Base-by-base conservation (phyloP, 2,797 vertebrate species). In the Pteropus rufus region DNA sequence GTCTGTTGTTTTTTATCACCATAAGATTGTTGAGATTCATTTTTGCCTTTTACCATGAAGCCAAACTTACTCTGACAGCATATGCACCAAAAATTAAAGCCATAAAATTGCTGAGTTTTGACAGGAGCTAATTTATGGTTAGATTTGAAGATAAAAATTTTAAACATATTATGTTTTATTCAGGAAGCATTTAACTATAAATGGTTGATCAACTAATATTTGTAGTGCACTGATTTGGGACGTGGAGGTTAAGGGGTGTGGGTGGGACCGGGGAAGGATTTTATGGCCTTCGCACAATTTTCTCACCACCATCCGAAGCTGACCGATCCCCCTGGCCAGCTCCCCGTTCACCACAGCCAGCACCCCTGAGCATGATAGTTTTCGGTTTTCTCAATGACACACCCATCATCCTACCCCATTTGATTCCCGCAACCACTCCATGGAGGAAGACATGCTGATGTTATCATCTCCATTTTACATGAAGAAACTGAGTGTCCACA, bases 71-170 rank as follows among this genome's bases (percentile, higher is more conserved):
- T 92, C 88, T 75, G 88, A 82, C n/a, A 88, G 81, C 73, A 41
- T 31, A 36, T 41, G 56, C 86, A 62, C 85, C 62, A 75, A 95
- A 95, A 97, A 96, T 97, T 95, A 97, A 92, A 96, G 58, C 29
- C 85, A n/a, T 95, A 94, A 97, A 97, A 62, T 79, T 79, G 24
- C 70, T 39, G 44, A 56, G 73, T 94, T 95, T 89, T 95, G 96
- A 96, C 82, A 75, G 56, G 58, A 75, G 49, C 46, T 58, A 14
- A 49, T 49, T 49, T 4, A 44, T 82, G 62, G 93, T 88, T 80
- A 86, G 81, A 81, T 82, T 97, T 92, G 67, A 94, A 96, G 90
- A 92, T 96, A 69, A 97, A 97, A 95, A 88, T 84, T 88, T 96
- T 0, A 91, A 95, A 91, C 54, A 4, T 62, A 46, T 44, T 70